Percentiles rank a stretch among this genome's conserved stretches.
These are phyloP conservation scores for Carabus problematicus DNA, from an alignment of 2,888 invertebrate species.

Conservation along the genomic window DNA sequence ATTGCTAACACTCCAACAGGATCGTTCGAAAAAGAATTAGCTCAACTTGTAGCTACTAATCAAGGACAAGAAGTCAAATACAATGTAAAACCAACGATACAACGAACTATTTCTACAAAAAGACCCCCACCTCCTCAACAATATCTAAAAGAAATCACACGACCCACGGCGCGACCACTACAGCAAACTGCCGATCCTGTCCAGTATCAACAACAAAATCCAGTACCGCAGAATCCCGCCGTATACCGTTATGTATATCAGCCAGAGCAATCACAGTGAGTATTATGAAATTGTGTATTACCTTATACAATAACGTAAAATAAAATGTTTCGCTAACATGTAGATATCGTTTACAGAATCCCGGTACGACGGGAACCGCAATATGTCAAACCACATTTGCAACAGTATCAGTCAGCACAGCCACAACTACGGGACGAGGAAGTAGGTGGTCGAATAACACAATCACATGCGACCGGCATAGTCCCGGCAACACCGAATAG, in stretches of 20 bases:
- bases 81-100: constrained; percentile 15
- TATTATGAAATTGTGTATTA: neutral
- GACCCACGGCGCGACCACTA: constrained; percentile 19
- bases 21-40: constrained; percentile 34
- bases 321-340: no score
- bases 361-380: constrained; percentile 25
- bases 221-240: constrained; percentile 19
- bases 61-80: constrained; percentile 34
- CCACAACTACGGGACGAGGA: constrained; percentile 10
- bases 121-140: constrained; percentile 31
- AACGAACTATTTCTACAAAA: neutral
- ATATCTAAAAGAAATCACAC: constrained; percentile 34
- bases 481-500: neutral
- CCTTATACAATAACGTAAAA: neutral
- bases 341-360: constrained; percentile 21
- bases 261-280: constrained; percentile 21
- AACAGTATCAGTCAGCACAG: constrained; percentile 29
- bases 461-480: neutral
- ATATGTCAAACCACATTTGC: constrained; percentile 30
- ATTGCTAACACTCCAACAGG: constrained; percentile 31
- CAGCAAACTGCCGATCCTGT: constrained; percentile 1
- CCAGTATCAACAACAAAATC: constrained; percentile 17
- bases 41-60: constrained; percentile 37
- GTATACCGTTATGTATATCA: constrained; percentile 35
- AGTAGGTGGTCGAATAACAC: no score